Base-by-base conservation (phyloP, 1,140 invertebrate species). In the Macrotrachela quadricornifera region DNA sequence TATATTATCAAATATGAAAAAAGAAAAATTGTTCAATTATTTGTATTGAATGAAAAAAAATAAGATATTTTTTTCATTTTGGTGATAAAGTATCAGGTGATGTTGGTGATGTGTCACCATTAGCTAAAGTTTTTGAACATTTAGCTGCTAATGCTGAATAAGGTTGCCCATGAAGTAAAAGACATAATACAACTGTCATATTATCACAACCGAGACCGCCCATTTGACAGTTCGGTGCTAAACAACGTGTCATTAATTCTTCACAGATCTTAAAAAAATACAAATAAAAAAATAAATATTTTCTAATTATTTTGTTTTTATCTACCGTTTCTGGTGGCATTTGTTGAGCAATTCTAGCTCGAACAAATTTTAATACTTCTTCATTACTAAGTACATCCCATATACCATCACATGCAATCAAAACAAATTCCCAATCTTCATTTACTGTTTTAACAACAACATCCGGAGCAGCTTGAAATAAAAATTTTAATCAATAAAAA, bases 311-410 rank as follows among this genome's bases (percentile, higher is more conserved):
- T 4, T 30, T 30, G 21, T 30, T 30, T 30, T 30, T 30, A 30
- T 30, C 2, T 61, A 76, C 74, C 49, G 79, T 79, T 67, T 92
- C 85, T 18, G 90, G 90, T 65, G 88, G 80, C 74, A 82, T 78
- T 12, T 79, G 78, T 46, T 75, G 74, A 9, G 79, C 78, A 11
- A 97, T 75, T 45, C 84, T 78, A 45, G 76, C 72, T 21, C 86
- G 77, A 51, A 94, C 80, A 73, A 92, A 96, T 52, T 85, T 76
- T 8, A 94, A 74, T 13, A 92, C 90, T 71, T 96, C 88, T 69
- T 83, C 78, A 72, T 85, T 94, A 10, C 77, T 81, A 75, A 97
- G 77, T 10, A 97, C 92, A 71, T 99, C 92, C 92, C 92, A 99
- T 62, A 97, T 96, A 18, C 92, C 92, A 73, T 99, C 92, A 69